Base-by-base conservation (phyloP, 2,888 invertebrate genomes). In the Dryobota labecula region DNA sequence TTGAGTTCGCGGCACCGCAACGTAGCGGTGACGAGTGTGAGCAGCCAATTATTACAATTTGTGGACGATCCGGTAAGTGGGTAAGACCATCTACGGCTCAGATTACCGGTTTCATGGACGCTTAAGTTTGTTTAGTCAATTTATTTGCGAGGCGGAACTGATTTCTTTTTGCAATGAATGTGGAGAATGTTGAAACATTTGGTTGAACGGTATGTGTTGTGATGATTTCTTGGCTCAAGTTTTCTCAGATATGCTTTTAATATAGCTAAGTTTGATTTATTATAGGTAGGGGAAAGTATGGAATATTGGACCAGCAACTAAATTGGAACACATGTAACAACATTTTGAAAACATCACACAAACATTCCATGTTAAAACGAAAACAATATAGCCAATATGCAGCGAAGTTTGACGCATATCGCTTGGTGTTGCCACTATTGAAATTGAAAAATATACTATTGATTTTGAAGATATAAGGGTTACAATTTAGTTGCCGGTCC, bases 11-110 rank as follows among this genome's bases (percentile, higher is more conserved):
- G 33, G 65, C 66, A 75, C 73, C 77, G 65, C 70, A 76, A 73
- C 54, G 38, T 74, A 79, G 67, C 77, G 81, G 78, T 71, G 74
- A 67, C n/a, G 67, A 64, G 79, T 78, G 68, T 78, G 58, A 70
- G 51, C 66, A 75, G 70, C 67, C 82, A 87, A 87, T 87, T 81
- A 84, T 73, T 76, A 80, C 76, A 77, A 83, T 77, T 78, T 73
- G 68, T 75, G 75, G 77, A 81, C 73, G 73, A 65, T 80, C 63
- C 71, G 73, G 74, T 77, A 86, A 82, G 76, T 84, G 73, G 76
- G 78, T 72, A 76, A 74, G 67, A 72, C 71, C 78, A 67, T 73
- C 70, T 83, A 49, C 45, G 41, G 45, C 70, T 54, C 71, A 70
- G 71, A 76, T 77, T 82, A 86, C 84, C 84, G 80, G 80, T 84